Evolutionary conservation across 2,888 invertebrate species (phyloP).

Genomic region (Elysia crispata): DNA sequence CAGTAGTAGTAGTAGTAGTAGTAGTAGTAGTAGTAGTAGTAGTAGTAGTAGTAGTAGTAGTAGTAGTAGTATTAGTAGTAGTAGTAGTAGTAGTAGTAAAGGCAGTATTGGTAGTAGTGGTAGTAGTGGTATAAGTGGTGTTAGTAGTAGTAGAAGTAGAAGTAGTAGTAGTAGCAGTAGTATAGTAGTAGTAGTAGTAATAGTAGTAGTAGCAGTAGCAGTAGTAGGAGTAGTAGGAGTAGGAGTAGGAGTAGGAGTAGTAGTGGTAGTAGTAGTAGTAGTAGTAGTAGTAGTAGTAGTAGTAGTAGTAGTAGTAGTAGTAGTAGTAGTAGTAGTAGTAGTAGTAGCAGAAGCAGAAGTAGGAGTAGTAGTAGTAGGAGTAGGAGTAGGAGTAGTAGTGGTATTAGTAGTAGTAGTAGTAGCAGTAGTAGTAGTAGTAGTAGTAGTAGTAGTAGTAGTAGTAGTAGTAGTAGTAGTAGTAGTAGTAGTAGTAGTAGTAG

Average conservation of each 20-base stretch:
- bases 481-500: conserved; percentile 3
- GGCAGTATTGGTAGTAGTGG: background rate
- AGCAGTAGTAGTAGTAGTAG: conserved; percentile 4
- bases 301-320: conserved; percentile 9
- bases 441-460: conserved; percentile 9
- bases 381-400: no score
- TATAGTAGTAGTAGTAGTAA: background rate
- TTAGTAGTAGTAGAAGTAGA: no score
- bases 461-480: conserved; percentile 9
- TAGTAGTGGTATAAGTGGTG: no score
- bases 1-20: background rate
- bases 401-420: no score
- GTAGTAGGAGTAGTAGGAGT: no score
- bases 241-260: no score
- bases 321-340: no score
- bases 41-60: no score
- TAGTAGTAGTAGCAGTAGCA: background rate
- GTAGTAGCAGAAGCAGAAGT: no score
- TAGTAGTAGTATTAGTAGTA: no score
- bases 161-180: no score
- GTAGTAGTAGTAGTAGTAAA: background rate
- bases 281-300: conserved; percentile 9
- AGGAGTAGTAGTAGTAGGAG: no score
- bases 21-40: background rate
- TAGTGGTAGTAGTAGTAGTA: conserved; percentile 1